Percentiles rank a stretch among this genome's conserved stretches.
Evolutionary conservation across 2,797 vertebrate species (phyloP).

Genomic region (Sebastes ruberrimus): DNA sequence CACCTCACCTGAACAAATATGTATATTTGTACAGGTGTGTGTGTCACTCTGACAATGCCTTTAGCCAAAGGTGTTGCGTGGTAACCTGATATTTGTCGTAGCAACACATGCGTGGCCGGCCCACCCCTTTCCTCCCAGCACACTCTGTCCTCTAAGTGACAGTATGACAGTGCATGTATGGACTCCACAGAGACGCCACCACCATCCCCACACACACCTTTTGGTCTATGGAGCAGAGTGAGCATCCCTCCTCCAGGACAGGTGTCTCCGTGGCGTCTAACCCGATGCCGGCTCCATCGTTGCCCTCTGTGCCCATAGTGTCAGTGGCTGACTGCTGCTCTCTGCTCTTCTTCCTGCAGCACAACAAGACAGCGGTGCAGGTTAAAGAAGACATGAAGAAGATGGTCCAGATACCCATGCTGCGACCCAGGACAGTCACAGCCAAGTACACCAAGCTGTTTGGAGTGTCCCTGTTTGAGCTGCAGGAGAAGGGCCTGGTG

Average conservation of each 20-base stretch:
- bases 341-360: constrained; percentile 83
- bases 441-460: constrained; percentile 75
- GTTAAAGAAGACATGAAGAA: constrained; percentile 94
- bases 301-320: constrained; percentile 19
- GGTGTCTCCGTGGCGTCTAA: not conserved
- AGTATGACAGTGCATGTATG: constrained; percentile 3
- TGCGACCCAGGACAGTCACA: constrained; percentile 60
- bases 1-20: not conserved
- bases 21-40: constrained; percentile 24
- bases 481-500: constrained; percentile 82
- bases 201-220: not conserved
- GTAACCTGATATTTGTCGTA: constrained; percentile 79
- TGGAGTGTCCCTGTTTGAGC: constrained; percentile 81
- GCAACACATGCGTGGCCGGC: constrained; percentile 60
- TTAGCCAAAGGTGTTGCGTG: constrained; percentile 73
- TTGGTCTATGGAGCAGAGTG: not conserved
- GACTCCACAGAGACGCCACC: constrained; percentile 1
- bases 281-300: not conserved
- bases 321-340: constrained; percentile 70
- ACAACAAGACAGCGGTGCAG: constrained; percentile 86
- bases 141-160: constrained; percentile 21
- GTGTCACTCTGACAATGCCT: constrained; percentile 49
- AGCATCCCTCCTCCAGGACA: constrained; percentile 2
- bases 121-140: constrained; percentile 33
- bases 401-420: constrained; percentile 84